Evolutionary conservation across 30 jellyfish, hydroid and myxozoan genomes (phyloP).

Genomic region (Turritopsis dohrnii): DNA sequence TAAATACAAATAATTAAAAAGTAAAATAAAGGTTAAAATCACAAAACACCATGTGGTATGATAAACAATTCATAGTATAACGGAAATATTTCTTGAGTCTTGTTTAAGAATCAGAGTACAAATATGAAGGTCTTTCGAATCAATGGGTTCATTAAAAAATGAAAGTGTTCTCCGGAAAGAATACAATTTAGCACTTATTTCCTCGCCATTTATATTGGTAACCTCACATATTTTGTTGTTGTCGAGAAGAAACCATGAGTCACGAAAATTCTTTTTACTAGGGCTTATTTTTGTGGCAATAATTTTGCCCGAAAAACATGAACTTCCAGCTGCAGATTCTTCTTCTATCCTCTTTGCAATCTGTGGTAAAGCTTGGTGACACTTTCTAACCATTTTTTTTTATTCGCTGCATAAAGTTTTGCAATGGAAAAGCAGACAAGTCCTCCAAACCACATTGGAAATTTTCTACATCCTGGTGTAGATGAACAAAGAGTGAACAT

Average conservation of each 20-base stretch:
- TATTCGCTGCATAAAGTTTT: constrained; percentile 13
- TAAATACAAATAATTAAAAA: no score
- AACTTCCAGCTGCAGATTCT: not conserved
- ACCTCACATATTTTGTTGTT: constrained; percentile 11
- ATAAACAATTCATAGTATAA: no score
- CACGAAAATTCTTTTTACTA: not conserved
- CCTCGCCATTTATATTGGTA: not conserved
- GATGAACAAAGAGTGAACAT: constrained; percentile 7
- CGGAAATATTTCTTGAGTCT: no score
- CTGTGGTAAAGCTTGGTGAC: not conserved
- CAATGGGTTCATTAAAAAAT: not conserved
- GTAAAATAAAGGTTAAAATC: no score
- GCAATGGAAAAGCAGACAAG: constrained; percentile 8
- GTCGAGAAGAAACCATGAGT: constrained; percentile 8
- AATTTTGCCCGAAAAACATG: not conserved
- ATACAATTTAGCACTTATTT: not conserved
- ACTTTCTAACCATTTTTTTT: not conserved
- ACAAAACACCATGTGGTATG: no score
- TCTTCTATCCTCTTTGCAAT: not conserved
- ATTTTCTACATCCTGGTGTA: constrained; percentile 16
- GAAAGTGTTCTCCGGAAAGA: not conserved
- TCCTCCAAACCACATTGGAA: constrained; percentile 11
- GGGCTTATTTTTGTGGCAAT: not conserved
- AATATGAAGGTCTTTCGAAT: constrained; percentile 4
- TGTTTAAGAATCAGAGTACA: no score